Conservation (phyloP, 2,797 vertebrate species). For the Nannoperca obscura region DNA sequence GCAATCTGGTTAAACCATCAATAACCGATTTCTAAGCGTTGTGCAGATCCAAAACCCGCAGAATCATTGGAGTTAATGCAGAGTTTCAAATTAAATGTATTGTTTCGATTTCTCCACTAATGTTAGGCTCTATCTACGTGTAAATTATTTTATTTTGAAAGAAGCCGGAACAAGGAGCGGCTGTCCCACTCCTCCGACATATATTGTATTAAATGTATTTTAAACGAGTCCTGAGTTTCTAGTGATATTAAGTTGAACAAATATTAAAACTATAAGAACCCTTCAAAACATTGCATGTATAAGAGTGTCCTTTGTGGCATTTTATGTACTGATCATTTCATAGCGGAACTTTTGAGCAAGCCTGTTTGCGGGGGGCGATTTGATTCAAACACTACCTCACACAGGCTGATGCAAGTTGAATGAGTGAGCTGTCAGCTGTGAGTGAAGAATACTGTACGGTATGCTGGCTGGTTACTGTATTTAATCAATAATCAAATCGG, state of each 20-base stretch:
- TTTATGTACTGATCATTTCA: neutral
- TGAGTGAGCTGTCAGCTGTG: conserved; percentile 54
- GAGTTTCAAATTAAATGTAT: conserved; percentile 56
- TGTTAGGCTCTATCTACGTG: rapidly evolving
- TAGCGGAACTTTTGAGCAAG: conserved; percentile 51
- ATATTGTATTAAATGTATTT: neutral
- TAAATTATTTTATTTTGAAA: conserved; percentile 67
- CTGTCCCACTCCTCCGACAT: neutral
- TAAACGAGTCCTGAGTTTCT: rapidly evolving
- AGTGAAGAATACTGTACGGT: conserved; percentile 46
- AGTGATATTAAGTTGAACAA: rapidly evolving
- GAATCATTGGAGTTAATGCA: neutral
- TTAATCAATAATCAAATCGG: neutral
- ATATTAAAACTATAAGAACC: neutral
- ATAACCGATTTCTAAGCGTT: neutral
- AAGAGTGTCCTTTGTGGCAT: rapidly evolving
- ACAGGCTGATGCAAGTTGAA: conserved; percentile 82
- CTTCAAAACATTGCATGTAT: rapidly evolving
- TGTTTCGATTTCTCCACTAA: rapidly evolving
- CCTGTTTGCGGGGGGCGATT: conserved; percentile 52
- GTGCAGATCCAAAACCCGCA: conserved; percentile 5
- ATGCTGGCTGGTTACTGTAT: neutral
- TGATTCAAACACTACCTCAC: conserved; percentile 41
- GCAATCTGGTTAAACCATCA: neutral
- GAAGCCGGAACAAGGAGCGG: neutral